Percentiles rank a stretch among this genome's conserved stretches.
Conservation (phyloP, 2,888 invertebrate genomes). For the Tortricodes alternella region DNA sequence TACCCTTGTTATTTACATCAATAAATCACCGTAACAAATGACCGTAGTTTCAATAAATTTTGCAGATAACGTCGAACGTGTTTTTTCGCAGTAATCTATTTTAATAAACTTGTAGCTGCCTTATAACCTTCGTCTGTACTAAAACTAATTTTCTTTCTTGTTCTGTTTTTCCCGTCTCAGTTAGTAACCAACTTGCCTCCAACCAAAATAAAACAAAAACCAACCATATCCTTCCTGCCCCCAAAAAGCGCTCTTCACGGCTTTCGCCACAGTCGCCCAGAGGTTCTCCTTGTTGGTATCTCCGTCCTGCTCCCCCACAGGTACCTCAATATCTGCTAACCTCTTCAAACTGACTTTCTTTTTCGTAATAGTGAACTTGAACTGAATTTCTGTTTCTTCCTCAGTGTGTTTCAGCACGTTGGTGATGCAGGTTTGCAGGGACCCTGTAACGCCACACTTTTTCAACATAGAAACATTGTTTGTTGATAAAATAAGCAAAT, state of each 20-base stretch:
- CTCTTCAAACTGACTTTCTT: conserved; percentile 67
- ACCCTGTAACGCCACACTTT: conserved; percentile 63
- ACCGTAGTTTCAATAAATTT: too few species aligned
- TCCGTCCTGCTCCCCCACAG: conserved; percentile 44
- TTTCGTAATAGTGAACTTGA: conserved; percentile 74
- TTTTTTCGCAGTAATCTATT: too few species aligned
- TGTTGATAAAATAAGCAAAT: too few species aligned
- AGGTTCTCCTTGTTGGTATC: conserved; percentile 66
- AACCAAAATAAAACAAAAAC: conserved; percentile 48
- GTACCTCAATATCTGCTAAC: conserved; percentile 48
- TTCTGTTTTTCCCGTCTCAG: too few species aligned
- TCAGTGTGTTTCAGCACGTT: conserved; percentile 62
- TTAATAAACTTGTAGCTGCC: too few species aligned
- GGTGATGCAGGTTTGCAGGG: conserved; percentile 66
- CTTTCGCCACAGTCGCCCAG: conserved; percentile 71
- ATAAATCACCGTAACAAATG: too few species aligned
- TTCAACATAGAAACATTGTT: too few species aligned
- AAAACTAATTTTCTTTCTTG: too few species aligned
- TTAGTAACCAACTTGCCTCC: too few species aligned
- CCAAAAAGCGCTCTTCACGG: conserved; percentile 75
- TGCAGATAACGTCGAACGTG: too few species aligned
- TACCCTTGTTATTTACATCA: too few species aligned
- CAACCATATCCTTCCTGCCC: conserved; percentile 52
- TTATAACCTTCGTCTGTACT: too few species aligned
- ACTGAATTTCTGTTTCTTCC: conserved; percentile 75